Conservation (phyloP, 2,797 vertebrate species). For the Eulemur rubriventer region DNA sequence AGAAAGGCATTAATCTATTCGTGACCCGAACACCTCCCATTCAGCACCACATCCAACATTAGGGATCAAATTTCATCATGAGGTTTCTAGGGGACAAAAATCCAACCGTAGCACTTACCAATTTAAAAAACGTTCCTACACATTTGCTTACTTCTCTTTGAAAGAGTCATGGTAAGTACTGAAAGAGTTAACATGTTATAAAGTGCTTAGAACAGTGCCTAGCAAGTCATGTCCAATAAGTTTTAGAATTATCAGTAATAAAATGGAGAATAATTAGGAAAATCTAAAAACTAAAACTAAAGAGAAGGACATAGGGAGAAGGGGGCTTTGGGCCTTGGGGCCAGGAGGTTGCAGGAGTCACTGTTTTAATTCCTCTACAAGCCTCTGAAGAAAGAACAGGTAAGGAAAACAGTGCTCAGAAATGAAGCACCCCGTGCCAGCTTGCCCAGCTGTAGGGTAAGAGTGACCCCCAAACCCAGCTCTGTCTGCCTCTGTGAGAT, state of each 20-base stretch:
- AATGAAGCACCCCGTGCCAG: neutral
- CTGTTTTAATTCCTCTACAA: neutral
- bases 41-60: neutral
- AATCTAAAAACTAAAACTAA: neutral
- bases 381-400: neutral
- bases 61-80: neutral
- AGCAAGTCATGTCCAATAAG: neutral
- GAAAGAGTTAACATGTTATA: neutral
- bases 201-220: neutral
- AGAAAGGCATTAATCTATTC: neutral
- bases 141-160: neutral
- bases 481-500: neutral
- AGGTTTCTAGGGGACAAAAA: neutral
- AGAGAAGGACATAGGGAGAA: neutral
- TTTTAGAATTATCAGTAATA: neutral
- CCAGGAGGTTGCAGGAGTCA: neutral
- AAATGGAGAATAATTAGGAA: neutral
- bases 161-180: neutral
- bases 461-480: neutral
- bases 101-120: neutral
- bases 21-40: neutral
- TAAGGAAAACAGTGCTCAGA: neutral
- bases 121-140: neutral
- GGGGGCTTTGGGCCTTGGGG: neutral
- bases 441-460: rapidly evolving